Evolutionary conservation across 2,888 invertebrate genomes (phyloP).

Genomic region (Chironomus riparius): DNA sequence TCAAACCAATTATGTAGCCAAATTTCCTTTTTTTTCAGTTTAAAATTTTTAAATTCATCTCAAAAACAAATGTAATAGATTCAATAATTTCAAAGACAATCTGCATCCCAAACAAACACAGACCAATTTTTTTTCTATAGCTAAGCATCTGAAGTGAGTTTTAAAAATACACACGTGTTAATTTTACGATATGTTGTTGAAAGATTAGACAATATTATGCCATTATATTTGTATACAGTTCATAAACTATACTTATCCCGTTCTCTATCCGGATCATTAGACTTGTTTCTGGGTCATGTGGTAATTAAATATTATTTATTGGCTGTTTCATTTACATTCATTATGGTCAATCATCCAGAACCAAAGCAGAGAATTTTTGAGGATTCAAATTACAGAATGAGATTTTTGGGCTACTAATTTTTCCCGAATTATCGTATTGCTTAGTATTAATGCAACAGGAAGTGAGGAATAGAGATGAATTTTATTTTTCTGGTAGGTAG

Average conservation of each 20-base stretch:
- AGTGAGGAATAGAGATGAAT: not conserved
- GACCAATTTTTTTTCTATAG: no score
- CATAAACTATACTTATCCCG: not conserved
- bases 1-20: no score
- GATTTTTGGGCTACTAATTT: no score
- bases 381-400: not conserved
- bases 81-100: no score
- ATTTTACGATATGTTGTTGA: conserved; percentile 10
- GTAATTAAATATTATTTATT: not conserved
- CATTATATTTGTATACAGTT: not conserved
- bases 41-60: no score
- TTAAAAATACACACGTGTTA: not conserved
- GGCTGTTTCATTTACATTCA: conserved; percentile 6
- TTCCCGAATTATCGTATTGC: no score
- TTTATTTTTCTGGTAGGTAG: no score
- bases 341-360: not conserved
- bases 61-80: no score
- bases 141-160: no score
- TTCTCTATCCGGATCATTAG: not conserved
- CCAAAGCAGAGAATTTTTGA: not conserved
- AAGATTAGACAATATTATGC: not conserved
- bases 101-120: no score
- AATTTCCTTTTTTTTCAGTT: no score
- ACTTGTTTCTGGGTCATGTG: not conserved
- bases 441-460: not conserved